These are phyloP conservation scores for Psilopsiagon aymara DNA, from an alignment of 2,113 vertebrate genomes.

Conservation along the genomic window DNA sequence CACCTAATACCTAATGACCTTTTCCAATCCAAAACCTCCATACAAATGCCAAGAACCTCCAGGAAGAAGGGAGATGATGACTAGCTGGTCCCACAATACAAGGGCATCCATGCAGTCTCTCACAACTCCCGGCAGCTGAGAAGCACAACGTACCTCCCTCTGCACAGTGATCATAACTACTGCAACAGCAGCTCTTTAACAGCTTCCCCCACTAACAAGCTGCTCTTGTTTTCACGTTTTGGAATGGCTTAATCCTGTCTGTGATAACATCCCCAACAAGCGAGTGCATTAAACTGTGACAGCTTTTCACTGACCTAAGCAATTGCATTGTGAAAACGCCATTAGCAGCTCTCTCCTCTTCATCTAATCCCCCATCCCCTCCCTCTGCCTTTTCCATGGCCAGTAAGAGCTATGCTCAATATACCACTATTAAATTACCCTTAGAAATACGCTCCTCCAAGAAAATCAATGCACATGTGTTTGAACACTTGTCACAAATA, in stretches of 20 bases:
- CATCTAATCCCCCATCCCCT: conserved; percentile 57
- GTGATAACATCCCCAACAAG: conserved; percentile 71
- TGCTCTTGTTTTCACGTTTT: conserved; percentile 71
- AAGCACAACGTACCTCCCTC: not conserved
- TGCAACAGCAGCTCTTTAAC: conserved; percentile 64
- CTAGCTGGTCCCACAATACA: not conserved
- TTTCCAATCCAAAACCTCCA: accelerated
- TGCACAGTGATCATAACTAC: conserved; percentile 47
- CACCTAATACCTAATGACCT: accelerated
- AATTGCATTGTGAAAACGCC: conserved; percentile 75
- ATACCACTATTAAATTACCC: conserved; percentile 79
- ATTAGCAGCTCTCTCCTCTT: conserved; percentile 73
- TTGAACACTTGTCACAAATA: conserved; percentile 78
- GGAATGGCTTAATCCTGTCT: conserved; percentile 69
- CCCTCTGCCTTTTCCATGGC: conserved; percentile 6
- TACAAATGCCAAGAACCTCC: not conserved
- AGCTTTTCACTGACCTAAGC: conserved; percentile 80
- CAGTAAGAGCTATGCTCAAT: conserved; percentile 73
- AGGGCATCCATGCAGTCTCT: not conserved
- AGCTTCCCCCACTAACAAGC: conserved; percentile 68
- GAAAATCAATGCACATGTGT: conserved; percentile 79
- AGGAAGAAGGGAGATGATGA: not conserved
- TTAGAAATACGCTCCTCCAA: conserved; percentile 76
- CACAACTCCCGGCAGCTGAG: not conserved
- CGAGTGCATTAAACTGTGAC: conserved; percentile 74